Evolutionary conservation across 2,888 invertebrate genomes (phyloP), one percentile per base, ranked within the genome.

Genomic region (Sisyra nigra): DNA sequence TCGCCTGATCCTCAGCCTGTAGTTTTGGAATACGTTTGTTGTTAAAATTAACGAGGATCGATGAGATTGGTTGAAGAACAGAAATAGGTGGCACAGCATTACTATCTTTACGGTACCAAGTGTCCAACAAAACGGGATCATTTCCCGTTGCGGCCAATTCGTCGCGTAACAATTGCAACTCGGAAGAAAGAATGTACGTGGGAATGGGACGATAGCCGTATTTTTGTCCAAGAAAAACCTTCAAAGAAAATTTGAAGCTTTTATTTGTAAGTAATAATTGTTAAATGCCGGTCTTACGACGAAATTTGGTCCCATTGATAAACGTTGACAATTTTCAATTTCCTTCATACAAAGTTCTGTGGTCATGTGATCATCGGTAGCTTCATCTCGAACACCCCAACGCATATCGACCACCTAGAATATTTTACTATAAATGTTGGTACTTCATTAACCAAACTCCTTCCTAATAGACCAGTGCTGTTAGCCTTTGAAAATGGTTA

Each of bases 301-400:
- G 61, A 97, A 97, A 64, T 96, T 96, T 0, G 96, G 94, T 0
- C 96, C 96, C 86, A 96, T 93, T 2, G 94, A 94, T 2, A 96
- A 68, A 3, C 96, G 72, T 60, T 97, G 96, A 57, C 96, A 97
- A 62, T 96, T 97, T 62, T 89, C 86, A 48, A 97, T 96, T 67
- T 97, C 97, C 48, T 88, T 77, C 91, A 97, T 94, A 58, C 97
- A 97, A 1, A 97, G 74, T 55, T 94, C 92, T 0, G 96, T 96
- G 14, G 96, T 97, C 94, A 94, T 94, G 67, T 97, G 97, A 75
- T 97, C 97, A 56, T 97, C 96, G 0, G 96, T 97, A 0, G 96
- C 94, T 63, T 96, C 96, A 57, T 97, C 96, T 55, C 96, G 70
- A 0, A 96, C 94, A 4, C 96, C 96, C 96, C 96, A 96, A 55